Evolutionary conservation across 2,113 vertebrate species (phyloP).

Genomic region (Siphamia tubifer): DNA sequence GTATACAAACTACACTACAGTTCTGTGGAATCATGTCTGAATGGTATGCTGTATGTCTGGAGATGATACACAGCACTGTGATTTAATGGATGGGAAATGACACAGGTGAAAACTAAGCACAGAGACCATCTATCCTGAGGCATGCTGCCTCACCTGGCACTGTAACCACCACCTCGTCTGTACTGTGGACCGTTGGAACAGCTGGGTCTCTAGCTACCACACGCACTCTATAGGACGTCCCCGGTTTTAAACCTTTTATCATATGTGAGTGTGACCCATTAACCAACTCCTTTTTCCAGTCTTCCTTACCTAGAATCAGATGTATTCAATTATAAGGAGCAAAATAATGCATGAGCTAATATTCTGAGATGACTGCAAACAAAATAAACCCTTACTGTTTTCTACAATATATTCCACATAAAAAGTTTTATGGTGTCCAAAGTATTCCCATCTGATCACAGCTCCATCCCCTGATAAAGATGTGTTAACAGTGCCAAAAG

Average conservation of each 20-base stretch:
- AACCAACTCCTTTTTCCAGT: conserved; percentile 92
- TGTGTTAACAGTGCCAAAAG: conserved; percentile 87
- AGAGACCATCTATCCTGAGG: conserved; percentile 47
- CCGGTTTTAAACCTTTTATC: conserved; percentile 93
- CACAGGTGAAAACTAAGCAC: background rate
- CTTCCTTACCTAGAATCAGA: conserved; percentile 88
- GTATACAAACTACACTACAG: conserved; percentile 3
- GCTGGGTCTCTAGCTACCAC: conserved; percentile 89
- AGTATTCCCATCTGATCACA: conserved; percentile 93
- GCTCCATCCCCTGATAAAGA: conserved; percentile 87
- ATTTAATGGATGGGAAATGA: conserved; percentile 10
- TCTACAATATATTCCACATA: conserved; percentile 95
- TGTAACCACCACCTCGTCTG: conserved; percentile 87
- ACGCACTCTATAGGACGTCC: conserved; percentile 90
- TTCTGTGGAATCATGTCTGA: background rate
- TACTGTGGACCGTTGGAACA: conserved; percentile 83
- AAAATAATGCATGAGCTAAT: background rate
- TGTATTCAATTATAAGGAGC: background rate
- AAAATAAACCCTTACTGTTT: conserved; percentile 89
- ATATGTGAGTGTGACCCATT: conserved; percentile 89
- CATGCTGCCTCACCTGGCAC: conserved; percentile 88
- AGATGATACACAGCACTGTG: background rate
- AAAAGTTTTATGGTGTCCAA: conserved; percentile 89
- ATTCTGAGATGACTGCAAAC: background rate
- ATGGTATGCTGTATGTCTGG: background rate